Evolutionary conservation across 2,113 vertebrate genomes (phyloP), one percentile per base, ranked within the genome.

Genomic region (Eidolon helvum): DNA sequence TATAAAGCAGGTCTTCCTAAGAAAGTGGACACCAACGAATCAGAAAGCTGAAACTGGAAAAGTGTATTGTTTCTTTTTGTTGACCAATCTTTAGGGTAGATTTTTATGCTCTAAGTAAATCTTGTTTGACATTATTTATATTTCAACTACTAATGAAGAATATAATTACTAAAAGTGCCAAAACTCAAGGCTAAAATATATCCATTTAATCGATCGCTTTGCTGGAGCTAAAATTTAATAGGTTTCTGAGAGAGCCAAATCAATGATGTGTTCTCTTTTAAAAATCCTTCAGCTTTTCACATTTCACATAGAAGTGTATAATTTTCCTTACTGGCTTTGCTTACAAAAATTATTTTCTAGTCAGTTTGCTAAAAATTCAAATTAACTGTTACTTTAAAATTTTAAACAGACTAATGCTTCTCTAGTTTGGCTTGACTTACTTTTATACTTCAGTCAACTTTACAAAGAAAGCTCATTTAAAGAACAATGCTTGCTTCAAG

Each of bases 131-230:
- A 22, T 22, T 21, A 57, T 22, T 96, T 48, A 22, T 28, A 50
- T 68, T 96, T 89, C 90, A 90, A 61, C 48, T 82, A 55, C 69
- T 95, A 95, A 95, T n/a, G 92, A 93, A 94, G 11, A 72, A 96
- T 95, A 98, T 53, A 82, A 96, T 88, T 85, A 88, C 0, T 63
- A 18, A 61, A 96, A 79, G 80, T 95, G 48, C 57, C 22, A 96
- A 97, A 90, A 87, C 57, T 48, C 71, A 90, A 72, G 57, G 0
- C 35, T 93, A 59, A 96, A 71, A 55, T 86, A 83, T 83, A 77
- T 80, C 94, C 80, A 84, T 35, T 55, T 57, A 89, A 94, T 84
- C 95, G 84, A 97, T 97, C 97, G 95, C 89, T 97, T 97, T 95
- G 48, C 85, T 57, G 30, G 10, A 91, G 35, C 38, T 96, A 69